Evolutionary conservation across 2,113 vertebrate species (phyloP).

Genomic region (Gymnocephalus cernua): DNA sequence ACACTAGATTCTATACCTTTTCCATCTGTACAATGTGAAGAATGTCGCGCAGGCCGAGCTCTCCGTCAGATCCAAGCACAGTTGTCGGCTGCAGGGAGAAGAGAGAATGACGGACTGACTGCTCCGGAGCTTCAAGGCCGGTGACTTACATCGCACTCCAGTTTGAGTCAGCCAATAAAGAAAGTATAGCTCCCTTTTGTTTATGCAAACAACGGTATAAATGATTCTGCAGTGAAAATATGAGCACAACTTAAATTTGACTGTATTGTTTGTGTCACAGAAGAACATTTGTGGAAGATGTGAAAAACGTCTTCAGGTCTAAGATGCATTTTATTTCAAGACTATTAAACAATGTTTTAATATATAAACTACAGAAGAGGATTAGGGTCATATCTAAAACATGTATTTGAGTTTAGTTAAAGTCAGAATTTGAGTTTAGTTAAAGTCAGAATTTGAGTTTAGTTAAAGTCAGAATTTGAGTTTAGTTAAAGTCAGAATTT

Average conservation of each 20-base stretch:
- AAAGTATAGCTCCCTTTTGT: not conserved
- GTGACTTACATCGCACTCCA: constrained; percentile 18
- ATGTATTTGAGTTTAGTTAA: no score
- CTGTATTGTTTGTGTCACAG: not conserved
- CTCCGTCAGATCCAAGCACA: constrained; percentile 52
- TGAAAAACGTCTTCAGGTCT: not conserved
- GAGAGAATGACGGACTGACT: constrained; percentile 7
- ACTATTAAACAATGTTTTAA: not conserved
- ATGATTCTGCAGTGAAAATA: not conserved
- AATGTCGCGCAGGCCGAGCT: constrained; percentile 68
- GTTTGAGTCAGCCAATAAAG: not conserved
- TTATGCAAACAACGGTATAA: not conserved
- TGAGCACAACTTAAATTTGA: not conserved
- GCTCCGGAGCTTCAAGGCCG: constrained; percentile 13
- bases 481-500: no score
- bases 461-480: no score
- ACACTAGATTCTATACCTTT: constrained; percentile 70
- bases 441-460: no score
- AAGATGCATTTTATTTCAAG: not conserved
- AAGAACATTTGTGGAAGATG: no score
- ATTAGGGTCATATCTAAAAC: no score
- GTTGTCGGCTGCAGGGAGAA: constrained; percentile 66
- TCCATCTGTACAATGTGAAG: constrained; percentile 76
- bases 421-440: no score
- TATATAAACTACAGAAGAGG: not conserved